Conservation (phyloP, 2,797 vertebrate genomes). For the Eidolon dupreanum region DNA sequence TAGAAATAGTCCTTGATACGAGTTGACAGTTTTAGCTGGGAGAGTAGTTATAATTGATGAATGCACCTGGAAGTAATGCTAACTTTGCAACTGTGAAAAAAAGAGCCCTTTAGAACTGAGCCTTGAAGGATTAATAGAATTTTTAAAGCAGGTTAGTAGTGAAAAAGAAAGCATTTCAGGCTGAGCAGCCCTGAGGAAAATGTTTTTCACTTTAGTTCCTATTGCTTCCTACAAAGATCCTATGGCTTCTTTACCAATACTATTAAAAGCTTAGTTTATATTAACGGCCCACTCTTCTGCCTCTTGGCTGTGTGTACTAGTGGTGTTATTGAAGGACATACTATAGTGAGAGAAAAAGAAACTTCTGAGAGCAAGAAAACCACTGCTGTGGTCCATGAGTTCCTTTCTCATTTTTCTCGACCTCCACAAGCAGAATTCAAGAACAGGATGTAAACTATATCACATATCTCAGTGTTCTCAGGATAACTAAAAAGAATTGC, state of each 20-base stretch:
- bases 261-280: background rate
- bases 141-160: background rate
- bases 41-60: background rate
- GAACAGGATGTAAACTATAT: background rate
- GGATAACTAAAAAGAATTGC: background rate
- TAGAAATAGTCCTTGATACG: background rate
- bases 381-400: background rate
- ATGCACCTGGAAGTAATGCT: background rate
- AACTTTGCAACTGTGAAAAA: conserved; percentile 29
- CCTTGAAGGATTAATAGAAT: background rate
- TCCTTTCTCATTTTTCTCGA: background rate
- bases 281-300: background rate
- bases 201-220: conserved; percentile 29
- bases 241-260: background rate
- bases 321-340: background rate
- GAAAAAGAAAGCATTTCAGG: background rate
- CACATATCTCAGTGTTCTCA: background rate
- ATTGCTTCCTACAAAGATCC: background rate
- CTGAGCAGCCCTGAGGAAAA: background rate
- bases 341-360: background rate
- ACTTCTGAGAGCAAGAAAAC: background rate
- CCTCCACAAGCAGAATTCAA: background rate
- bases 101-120: background rate
- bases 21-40: background rate
- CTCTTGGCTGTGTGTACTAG: background rate